Percentiles rank a stretch among this genome's conserved stretches.
phyloP scores from a whole-genome alignment of 2,797 vertebrate genomes.

The Trichosurus vulpecula region DNA sequence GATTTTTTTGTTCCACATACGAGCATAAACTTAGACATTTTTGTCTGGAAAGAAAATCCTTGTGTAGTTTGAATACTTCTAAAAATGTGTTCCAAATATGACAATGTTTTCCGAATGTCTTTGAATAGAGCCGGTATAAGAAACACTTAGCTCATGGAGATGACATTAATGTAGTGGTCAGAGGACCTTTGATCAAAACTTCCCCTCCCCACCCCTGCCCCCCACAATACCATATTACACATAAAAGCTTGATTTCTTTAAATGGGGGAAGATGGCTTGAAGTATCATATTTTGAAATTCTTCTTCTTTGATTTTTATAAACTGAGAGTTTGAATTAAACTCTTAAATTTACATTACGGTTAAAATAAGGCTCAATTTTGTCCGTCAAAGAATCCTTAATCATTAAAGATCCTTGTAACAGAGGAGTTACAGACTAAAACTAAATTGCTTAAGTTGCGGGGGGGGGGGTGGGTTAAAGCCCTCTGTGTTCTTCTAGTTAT shows the following conservation, averaged over 20 bases:
- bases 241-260: not conserved
- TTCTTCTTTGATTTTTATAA: not conserved
- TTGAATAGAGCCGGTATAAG: not conserved
- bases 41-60: not conserved
- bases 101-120: not conserved
- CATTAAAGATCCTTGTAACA: not conserved
- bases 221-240: not conserved
- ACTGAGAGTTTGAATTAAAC: not conserved
- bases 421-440: not conserved
- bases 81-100: constrained; percentile 9
- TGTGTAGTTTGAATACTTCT: constrained; percentile 20
- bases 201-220: not conserved
- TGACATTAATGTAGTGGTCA: not conserved
- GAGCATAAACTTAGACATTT: not conserved
- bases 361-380: not conserved
- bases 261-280: not conserved
- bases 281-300: not conserved
- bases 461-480: not conserved
- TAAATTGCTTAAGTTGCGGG: not conserved
- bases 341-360: not conserved
- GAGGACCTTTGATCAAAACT: not conserved
- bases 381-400: not conserved
- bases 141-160: rapidly evolving
- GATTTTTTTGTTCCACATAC: constrained; percentile 4
- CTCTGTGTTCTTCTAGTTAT: not conserved